Base-by-base conservation (phyloP, 2,888 invertebrate species). In the Nemotelus nigrinus region DNA sequence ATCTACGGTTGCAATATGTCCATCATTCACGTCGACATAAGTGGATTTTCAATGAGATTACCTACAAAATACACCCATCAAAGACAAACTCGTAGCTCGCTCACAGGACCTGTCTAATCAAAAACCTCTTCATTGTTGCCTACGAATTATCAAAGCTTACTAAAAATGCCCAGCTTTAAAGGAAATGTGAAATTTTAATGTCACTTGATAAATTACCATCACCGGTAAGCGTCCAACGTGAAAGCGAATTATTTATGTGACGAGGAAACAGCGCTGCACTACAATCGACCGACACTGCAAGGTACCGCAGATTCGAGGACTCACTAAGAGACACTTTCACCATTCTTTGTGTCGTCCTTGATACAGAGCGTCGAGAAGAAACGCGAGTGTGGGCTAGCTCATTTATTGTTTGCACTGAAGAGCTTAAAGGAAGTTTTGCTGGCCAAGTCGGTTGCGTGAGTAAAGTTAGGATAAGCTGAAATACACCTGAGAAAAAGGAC, bases 141-240 rank as follows among this genome's bases (percentile, higher is more conserved):
- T 25, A 25, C 25, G 25, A 25, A 25, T 1, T 25, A 25, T 25
- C 25, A 25, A 25, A 25, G 25, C 25, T 25, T 1, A 1, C 25
- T 25, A 25, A 25, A 25, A 25, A 25, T 25, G 25, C 25, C 25
- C 7, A 43, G 64, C 50, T 76, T 65, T 68, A 39, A 55, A 77
- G 70, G 75, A 79, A 79, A 78, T 76, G 78, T 79, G 78, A 79
- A 79, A 79, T 79, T 79, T 79, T 79, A 79, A 79, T 79, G 78
- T 78, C 78, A 50, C 58, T 78, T 78, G 77, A 79, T 79, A 79
- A 79, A 79, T 79, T 79, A 79, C 71, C 57, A 57, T 72, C 71
- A 72, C 44, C 76, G 71, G 48, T 25, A 57, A 65, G 71, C 71
- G 74, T 77, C 77, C 77, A 63, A 77, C 57, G 41, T 65, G 50